Evolutionary conservation across 2,797 vertebrate species (phyloP), one percentile per base, ranked within the genome.

Genomic region (Sebastes goodei): DNA sequence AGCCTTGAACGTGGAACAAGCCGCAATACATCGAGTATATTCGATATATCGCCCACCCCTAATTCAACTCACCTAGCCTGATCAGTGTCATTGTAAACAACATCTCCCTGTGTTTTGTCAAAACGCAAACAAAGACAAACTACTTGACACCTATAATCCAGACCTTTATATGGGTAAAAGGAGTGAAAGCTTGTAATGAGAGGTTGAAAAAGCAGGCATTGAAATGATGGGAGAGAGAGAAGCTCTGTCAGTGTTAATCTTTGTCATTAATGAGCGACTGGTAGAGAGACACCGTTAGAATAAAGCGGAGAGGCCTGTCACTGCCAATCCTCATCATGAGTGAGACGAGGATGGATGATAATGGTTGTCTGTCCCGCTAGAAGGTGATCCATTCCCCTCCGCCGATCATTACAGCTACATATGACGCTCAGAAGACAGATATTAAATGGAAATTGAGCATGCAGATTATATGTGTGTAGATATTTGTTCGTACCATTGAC

Each of bases 301-400:
- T 17, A 55, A 71, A n/a, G 23, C 68, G 62, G 67, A 49, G 60
- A 46, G 62, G 55, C 71, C 49, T 69, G 75, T 83, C 82, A 17
- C 62, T 62, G 78, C 76, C 67, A 46, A 17, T 80, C 53, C 14
- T 62, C 57, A 46, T 84, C 76, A 74, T 42, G 29, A 53, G 38
- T 25, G 61, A 71, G 68, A 81, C 56, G 35, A 76, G 70, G 60
- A 77, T 49, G 76, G 76, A 68, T 53, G 74, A 60, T 80, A 49
- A 82, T 59, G 33, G 29, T 29, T 32, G 63, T n/a, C 76, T 76
- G 67, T 63, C 42, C 30, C 21, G 72, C 62, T n/a, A 29, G 69
- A 77, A 72, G 71, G 66, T 17, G 68, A 86, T 80, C 68, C 65
- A 17, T 82, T 71, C 60, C 27, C 30, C 20, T 10, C 21, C 25